Percentiles rank a stretch among this genome's conserved stretches.
These are phyloP conservation scores for Struthidea cinerea DNA, from an alignment of 2,113 vertebrate genomes.

Conservation along the genomic window DNA sequence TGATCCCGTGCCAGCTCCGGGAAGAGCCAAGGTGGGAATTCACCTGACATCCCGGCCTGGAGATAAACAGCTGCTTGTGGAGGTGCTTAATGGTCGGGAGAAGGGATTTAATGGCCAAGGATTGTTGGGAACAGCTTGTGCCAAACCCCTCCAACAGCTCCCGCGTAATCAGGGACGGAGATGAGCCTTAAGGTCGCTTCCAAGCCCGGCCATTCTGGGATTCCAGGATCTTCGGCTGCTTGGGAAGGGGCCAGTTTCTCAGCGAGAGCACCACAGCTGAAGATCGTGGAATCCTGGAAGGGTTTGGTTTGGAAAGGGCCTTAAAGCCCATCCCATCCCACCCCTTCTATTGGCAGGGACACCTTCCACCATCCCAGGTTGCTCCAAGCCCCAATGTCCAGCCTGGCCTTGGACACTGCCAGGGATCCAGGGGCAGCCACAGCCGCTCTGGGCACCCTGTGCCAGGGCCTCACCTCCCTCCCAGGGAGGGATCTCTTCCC, in stretches of 20 bases:
- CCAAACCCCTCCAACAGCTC: neutral
- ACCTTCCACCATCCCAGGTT: too few relatives aligned
- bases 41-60: neutral
- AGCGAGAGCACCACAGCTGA: neutral
- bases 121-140: neutral
- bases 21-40: neutral
- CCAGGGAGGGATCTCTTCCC: neutral
- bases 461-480: neutral
- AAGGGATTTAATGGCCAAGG: neutral
- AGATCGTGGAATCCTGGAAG: neutral
- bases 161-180: neutral
- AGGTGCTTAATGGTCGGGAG: neutral
- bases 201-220: neutral
- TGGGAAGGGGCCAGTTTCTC: neutral
- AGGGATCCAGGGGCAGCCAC: neutral
- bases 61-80: neutral
- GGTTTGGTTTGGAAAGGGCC: neutral
- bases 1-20: neutral
- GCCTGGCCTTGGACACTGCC: neutral
- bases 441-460: neutral
- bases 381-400: neutral
- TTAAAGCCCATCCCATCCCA: neutral
- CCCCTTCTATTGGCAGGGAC: neutral
- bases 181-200: neutral
- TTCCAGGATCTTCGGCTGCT: neutral